Evolutionary conservation across 2,797 vertebrate species (phyloP).

Genomic region (Aphelocoma californica): DNA sequence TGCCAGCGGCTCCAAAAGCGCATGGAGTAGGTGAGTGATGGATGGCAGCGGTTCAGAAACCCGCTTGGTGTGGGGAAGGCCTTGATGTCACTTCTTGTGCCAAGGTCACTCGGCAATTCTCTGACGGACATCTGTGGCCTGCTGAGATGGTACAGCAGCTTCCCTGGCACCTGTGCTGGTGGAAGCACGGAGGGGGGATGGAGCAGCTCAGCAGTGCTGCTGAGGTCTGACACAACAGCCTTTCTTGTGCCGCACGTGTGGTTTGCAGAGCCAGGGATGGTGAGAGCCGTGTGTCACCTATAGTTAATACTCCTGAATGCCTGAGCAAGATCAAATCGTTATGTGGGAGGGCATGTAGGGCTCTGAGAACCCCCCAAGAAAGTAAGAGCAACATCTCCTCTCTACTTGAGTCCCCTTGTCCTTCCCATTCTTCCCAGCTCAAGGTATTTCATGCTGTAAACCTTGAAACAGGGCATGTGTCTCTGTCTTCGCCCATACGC

Average conservation of each 20-base stretch:
- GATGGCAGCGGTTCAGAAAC: not conserved
- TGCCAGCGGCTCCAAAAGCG: not conserved
- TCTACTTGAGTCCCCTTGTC: not conserved
- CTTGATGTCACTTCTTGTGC: not conserved
- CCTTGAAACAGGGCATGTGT: not conserved
- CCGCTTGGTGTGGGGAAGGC: not conserved
- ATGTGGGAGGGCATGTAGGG: not conserved
- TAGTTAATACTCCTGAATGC: not conserved
- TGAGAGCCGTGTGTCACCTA: not conserved
- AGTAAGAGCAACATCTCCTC: not conserved
- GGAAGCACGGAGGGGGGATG: not conserved
- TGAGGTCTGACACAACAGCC: not conserved
- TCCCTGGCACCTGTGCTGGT: not conserved
- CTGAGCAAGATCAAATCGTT: not conserved
- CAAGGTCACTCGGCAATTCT: constrained; percentile 10
- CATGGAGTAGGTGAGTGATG: not conserved
- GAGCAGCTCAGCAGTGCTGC: not conserved
- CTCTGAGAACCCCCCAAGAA: not conserved
- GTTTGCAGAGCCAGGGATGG: not conserved
- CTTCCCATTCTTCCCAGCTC: not conserved
- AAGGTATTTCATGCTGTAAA: not conserved
- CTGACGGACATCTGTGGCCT: constrained; percentile 1
- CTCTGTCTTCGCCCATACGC: not conserved
- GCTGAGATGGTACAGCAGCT: constrained; percentile 15
- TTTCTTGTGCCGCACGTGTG: not conserved